Evolutionary conservation across 2,888 invertebrate species (phyloP).

Genomic region (Pristionchus mayeri): DNA sequence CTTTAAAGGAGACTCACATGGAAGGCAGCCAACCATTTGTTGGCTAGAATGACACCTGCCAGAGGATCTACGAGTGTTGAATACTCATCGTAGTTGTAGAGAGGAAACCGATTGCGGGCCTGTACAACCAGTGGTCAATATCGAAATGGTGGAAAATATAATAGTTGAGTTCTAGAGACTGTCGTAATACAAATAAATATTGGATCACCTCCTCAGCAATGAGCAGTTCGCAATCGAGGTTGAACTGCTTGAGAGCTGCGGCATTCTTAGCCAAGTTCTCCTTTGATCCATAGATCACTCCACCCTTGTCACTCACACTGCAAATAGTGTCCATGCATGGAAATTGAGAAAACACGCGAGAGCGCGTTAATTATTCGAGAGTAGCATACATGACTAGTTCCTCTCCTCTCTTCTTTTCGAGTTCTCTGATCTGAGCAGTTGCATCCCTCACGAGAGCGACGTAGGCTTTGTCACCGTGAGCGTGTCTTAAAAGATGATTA

Average conservation of each 20-base stretch:
- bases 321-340: too few relatives aligned
- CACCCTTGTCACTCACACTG: background rate
- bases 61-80: conserved; percentile 37
- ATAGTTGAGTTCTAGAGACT: too few relatives aligned
- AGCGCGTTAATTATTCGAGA: background rate
- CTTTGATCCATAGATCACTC: background rate
- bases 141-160: too few relatives aligned
- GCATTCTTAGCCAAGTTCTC: background rate
- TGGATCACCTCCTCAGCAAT: background rate
- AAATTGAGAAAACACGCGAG: background rate
- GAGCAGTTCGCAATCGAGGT: background rate
- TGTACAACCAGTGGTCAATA: background rate
- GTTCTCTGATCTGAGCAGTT: conserved; percentile 9
- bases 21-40: conserved; percentile 41
- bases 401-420: conserved; percentile 49
- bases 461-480: background rate
- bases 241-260: background rate
- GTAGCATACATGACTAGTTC: conserved; percentile 15
- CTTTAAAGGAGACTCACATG: background rate
- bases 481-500: background rate
- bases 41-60: conserved; percentile 45
- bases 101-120: conserved; percentile 41
- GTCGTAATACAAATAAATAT: background rate
- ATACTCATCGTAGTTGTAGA: conserved; percentile 29
- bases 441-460: conserved; percentile 35